Base-by-base conservation (phyloP, 2,888 invertebrate genomes). In the Sympetrum striolatum region DNA sequence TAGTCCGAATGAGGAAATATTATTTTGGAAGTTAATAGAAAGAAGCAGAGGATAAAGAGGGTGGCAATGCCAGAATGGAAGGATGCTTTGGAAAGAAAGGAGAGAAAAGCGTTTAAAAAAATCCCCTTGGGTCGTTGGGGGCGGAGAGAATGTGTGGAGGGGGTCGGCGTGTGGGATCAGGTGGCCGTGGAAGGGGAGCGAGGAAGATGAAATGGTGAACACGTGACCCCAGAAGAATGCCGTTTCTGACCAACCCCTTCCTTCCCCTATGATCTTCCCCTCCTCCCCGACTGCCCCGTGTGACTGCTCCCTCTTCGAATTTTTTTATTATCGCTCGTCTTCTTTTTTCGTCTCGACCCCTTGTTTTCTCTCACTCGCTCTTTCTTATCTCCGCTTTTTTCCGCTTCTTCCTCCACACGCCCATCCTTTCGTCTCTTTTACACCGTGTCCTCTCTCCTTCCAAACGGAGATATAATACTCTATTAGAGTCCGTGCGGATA, bases 211-310 rank as follows among this genome's bases (percentile, higher is more conserved):
- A 86, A 86, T 86, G 60, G 86, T 60, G 86, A 37, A 60, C 86
- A 86, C 86, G 86, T 86, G 86, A 86, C 86, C 86, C 39, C 60
- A 86, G 86, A 86, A 86, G 86, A 86, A 86, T 86, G 86, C 86
- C 86, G 86, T 86, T 60, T 58, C 86, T 86, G 86, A 86, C 86
- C 86, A 86, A 86, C 60, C 86, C 86, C 86, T 60, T 60, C 60
- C 73, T 22, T 35, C 58, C 86, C 86, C 58, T 60, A 60, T 86
- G 86, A 86, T 37, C 86, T 31, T 53, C 35, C 53, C 53, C 53
- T 14, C 44, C 8, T 5, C 37, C 44, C 37, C 81, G 35, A 60
- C 86, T 86, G 58, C 31, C 73, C 14, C 10, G 14, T 31, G 14
- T 8, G 31, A n/a, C 44, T 58, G 35, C 22, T 35, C 35, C 22